Percentiles rank a stretch among this genome's conserved stretches.
These are phyloP conservation scores for Macroteleia sp. DNA, from an alignment of 2,888 invertebrate species.

Conservation along the genomic window DNA sequence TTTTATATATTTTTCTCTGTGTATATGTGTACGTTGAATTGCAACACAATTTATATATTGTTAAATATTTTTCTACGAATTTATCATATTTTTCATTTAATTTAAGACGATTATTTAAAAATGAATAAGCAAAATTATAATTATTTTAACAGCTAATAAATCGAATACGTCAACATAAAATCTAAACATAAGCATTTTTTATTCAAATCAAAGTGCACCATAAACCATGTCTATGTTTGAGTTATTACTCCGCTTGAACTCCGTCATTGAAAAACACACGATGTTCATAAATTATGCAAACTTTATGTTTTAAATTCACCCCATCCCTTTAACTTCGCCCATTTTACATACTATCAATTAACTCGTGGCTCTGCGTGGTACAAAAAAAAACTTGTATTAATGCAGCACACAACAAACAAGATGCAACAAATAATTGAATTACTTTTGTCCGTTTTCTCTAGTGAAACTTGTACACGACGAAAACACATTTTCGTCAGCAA, in stretches of 20 bases:
- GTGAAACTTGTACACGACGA: not conserved
- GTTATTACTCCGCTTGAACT: conserved; percentile 15
- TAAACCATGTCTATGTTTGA: too few relatives aligned
- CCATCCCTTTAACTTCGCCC: conserved; percentile 20
- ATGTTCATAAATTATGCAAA: conserved; percentile 55
- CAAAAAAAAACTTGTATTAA: conserved; percentile 15
- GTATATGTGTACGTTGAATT: too few relatives aligned
- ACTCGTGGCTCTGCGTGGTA: conserved; percentile 17
- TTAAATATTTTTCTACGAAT: too few relatives aligned
- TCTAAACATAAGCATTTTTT: too few relatives aligned
- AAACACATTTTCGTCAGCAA: not conserved
- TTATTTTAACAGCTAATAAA: too few relatives aligned
- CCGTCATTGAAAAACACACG: conserved; percentile 32
- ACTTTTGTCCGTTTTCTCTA: conserved; percentile 20
- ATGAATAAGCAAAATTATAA: too few relatives aligned
- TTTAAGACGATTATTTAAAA: too few relatives aligned
- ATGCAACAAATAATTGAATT: conserved; percentile 29
- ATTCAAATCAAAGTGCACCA: too few relatives aligned
- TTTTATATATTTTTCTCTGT: too few relatives aligned
- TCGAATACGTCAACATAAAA: too few relatives aligned
- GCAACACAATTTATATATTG: too few relatives aligned
- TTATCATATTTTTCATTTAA: too few relatives aligned
- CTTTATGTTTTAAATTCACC: conserved; percentile 56
- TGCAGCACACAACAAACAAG: conserved; percentile 24
- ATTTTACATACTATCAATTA: conserved; percentile 48